Evolutionary conservation across 2,113 vertebrate genomes (phyloP), one percentile per base, ranked within the genome.

Genomic region (Elgaria multicarinata): DNA sequence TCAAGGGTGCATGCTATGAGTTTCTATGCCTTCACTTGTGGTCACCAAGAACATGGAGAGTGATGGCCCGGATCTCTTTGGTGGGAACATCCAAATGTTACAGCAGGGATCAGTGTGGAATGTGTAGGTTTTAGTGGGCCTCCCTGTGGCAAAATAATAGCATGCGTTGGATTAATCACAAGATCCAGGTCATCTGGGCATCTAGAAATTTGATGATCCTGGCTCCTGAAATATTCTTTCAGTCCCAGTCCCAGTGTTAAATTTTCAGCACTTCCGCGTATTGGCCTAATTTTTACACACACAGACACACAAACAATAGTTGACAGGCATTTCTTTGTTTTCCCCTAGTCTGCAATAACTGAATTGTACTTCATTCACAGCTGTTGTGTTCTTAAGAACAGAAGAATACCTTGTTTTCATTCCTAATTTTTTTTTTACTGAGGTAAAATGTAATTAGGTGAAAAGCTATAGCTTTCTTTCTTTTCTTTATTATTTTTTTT

Each of bases 381-480:
- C 26, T 44, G 31, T 92, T 46, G 42, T 85, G 31, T 88, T 92
- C 84, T 67, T 22, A 77, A 87, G 36, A 22, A 79, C 89, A 93
- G 85, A 80, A 77, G 83, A 85, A 82, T 50, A n/a, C 20, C 64
- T 91, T 89, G 44, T 78, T 91, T 93, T 83, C 76, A 14, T 53
- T 6, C 85, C 92, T 91, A 46, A 24, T 87, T 84, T 84, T 84
- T n/a, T 44, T 89, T 94, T 75, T 88, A 26, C 85, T 85, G 12
- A 86, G 89, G 76, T 90, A 93, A 93, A 81, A 42, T 0, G 3
- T 76, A 91, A 87, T 91, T 91, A 93, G 87, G 26, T 64, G 89
- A 92, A 92, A 95, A 91, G 20, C 10, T 39, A 75, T 84, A 80
- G 14, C 28, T 81, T 89, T 87, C 46, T 42, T 86, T 72, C 42